Conservation (phyloP, 2,797 vertebrate species). For the Jordanella pulchra region DNA sequence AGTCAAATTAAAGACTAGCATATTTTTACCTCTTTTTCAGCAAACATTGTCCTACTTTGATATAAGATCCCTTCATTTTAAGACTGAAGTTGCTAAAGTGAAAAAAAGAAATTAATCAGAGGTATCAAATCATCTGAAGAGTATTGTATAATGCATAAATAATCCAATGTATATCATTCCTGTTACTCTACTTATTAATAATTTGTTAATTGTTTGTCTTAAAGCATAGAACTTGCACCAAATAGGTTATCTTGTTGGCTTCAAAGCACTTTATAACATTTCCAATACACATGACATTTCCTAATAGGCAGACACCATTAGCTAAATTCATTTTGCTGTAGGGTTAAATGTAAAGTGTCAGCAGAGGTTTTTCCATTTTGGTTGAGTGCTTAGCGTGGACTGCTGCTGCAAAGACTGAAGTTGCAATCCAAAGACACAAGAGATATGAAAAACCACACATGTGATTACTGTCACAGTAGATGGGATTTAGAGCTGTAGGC, state of each 20-base stretch:
- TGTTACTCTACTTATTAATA: neutral
- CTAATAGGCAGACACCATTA: neutral
- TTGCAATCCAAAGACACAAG: neutral
- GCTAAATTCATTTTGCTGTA: constrained; percentile 6
- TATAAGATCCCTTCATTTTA: neutral
- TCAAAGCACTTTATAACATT: constrained; percentile 6
- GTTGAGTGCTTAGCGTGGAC: neutral
- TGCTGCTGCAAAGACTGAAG: neutral
- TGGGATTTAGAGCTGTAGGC: neutral
- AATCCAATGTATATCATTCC: neutral
- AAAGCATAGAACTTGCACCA: neutral
- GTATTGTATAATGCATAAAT: neutral
- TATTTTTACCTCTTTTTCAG: neutral
- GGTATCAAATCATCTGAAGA: neutral
- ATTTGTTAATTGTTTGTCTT: neutral
- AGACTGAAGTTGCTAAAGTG: neutral
- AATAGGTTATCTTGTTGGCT: neutral
- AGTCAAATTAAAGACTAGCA: neutral
- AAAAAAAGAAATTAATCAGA: neutral
- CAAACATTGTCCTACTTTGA: neutral
- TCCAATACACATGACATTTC: neutral
- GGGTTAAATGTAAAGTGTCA: constrained; percentile 11
- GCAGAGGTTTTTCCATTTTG: neutral
- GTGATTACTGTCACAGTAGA: constrained; percentile 5
- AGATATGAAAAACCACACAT: neutral